phyloP scores from a whole-genome alignment of 2,113 vertebrate genomes.

The Oncorhynchus kisutch region DNA sequence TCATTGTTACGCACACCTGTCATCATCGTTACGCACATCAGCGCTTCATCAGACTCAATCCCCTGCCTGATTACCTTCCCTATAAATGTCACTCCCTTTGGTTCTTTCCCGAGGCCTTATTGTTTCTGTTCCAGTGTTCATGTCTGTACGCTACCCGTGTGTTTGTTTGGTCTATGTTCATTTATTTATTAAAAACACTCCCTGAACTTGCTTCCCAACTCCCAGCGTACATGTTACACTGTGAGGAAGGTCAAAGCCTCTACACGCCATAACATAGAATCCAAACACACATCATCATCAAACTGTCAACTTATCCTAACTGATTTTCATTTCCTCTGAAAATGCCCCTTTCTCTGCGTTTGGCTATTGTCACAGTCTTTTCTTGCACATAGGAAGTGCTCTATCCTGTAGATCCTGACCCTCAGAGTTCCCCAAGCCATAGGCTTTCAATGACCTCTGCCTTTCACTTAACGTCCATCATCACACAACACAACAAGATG shows the following conservation, averaged over 20 bases:
- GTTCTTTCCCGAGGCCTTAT: no score
- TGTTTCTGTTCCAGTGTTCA: no score
- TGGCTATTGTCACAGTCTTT: constrained; percentile 2
- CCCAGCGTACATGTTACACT: no score
- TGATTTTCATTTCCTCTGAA: not conserved
- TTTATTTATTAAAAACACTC: no score
- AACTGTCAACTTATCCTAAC: constrained; percentile 12
- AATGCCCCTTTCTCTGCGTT: not conserved
- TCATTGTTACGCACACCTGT: no score
- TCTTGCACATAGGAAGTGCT: not conserved
- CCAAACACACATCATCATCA: not conserved
- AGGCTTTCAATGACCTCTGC: constrained; percentile 13
- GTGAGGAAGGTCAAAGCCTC: not conserved
- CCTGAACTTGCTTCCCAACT: no score
- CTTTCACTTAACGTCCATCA: not conserved
- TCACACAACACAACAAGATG: not conserved
- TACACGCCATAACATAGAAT: not conserved
- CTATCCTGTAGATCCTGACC: not conserved
- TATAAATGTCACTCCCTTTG: no score
- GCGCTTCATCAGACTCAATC: no score
- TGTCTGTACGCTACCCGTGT: no score
- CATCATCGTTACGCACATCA: no score
- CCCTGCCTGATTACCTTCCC: no score
- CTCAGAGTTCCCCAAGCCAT: constrained; percentile 1
- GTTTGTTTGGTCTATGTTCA: no score